Conservation (phyloP, 2,888 invertebrate genomes). For the Stenolophus ochropezus region DNA sequence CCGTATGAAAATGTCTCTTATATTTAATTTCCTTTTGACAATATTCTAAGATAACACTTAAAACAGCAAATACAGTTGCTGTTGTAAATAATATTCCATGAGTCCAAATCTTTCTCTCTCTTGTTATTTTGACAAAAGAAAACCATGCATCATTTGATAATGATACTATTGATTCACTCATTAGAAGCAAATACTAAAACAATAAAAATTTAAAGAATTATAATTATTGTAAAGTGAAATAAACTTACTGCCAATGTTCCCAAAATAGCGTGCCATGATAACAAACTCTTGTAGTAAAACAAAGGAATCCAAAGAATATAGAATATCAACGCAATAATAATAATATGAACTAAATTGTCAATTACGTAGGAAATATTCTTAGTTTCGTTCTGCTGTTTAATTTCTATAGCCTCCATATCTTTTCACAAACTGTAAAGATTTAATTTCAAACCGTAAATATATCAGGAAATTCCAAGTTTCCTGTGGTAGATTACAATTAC, state of each 20-base stretch:
- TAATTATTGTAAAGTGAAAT: constrained; percentile 40
- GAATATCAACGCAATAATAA: constrained; percentile 49
- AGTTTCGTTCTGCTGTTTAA: background rate
- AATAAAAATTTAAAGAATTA: constrained; percentile 58
- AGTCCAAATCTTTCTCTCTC: constrained; percentile 65
- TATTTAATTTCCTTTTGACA: constrained; percentile 8
- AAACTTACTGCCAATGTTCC: constrained; percentile 67
- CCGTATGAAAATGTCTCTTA: constrained; percentile 63
- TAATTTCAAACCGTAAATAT: background rate
- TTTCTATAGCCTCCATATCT: constrained; percentile 12
- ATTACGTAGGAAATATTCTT: constrained; percentile 5
- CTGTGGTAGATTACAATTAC: background rate
- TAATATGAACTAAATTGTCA: constrained; percentile 29
- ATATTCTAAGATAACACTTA: constrained; percentile 65
- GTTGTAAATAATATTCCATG: constrained; percentile 65
- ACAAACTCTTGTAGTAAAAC: constrained; percentile 62
- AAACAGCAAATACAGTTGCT: constrained; percentile 63
- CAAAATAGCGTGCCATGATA: constrained; percentile 67
- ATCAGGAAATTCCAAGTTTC: constrained; percentile 2
- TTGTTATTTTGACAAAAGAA: constrained; percentile 64
- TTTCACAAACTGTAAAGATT: background rate
- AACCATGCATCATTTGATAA: constrained; percentile 64
- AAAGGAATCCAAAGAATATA: constrained; percentile 66
- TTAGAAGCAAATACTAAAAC: constrained; percentile 62
- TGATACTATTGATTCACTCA: constrained; percentile 58